phyloP scores from a whole-genome alignment of 2,113 vertebrate species.

The Parus major region DNA sequence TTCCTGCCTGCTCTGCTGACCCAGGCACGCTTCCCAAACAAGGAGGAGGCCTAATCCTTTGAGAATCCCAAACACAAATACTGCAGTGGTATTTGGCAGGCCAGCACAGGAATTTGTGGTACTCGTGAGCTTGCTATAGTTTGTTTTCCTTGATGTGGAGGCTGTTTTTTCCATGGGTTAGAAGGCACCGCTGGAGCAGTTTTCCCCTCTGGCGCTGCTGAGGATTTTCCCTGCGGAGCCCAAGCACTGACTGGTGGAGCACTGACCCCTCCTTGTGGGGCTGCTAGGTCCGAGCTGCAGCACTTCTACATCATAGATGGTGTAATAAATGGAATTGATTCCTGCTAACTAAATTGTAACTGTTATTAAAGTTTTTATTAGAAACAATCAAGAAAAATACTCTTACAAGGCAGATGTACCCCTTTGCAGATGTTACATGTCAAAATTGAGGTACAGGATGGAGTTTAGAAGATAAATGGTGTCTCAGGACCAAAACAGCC shows the following conservation, averaged over 20 bases:
- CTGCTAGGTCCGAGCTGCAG: neutral
- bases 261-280: neutral
- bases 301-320: fast-evolving
- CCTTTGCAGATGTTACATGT: too few relatives aligned
- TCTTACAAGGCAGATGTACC: too few relatives aligned
- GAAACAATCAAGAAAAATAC: too few relatives aligned
- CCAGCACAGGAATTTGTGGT: neutral
- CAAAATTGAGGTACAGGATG: too few relatives aligned
- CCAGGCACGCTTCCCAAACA: neutral
- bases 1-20: neutral
- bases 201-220: neutral
- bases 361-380: too few relatives aligned
- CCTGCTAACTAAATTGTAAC: too few relatives aligned
- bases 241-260: neutral
- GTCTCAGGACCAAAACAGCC: too few relatives aligned
- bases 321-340: too few relatives aligned
- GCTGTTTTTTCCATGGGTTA: neutral
- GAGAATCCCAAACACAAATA: neutral
- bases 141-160: neutral
- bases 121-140: neutral
- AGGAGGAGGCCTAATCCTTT: neutral
- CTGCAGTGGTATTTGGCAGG: neutral
- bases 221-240: neutral
- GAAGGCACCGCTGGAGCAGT: neutral
- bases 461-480: too few relatives aligned